These are phyloP conservation scores for Axinella damicornis DNA, from an alignment of 37 sponge, comb jelly and placozoan genomes.

Conservation along the genomic window DNA sequence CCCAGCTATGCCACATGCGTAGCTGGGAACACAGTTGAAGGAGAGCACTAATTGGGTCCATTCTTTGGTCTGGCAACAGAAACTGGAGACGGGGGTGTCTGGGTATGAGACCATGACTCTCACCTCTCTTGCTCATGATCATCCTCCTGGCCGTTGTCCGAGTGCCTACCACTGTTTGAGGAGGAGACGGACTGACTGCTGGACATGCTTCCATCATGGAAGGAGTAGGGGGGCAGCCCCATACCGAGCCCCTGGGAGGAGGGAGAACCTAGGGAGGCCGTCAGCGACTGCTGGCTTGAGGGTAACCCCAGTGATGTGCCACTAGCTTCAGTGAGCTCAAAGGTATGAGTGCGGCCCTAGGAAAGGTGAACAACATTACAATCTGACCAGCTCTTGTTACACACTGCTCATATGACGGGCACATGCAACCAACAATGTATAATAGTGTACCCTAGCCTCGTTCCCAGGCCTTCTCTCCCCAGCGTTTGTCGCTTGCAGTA, in stretches of 20 bases:
- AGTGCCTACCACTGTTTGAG: slow-evolving; percentile 48
- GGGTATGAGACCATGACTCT: not conserved
- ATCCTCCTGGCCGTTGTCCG: slow-evolving; percentile 43
- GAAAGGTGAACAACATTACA: no score
- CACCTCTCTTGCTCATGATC: not conserved
- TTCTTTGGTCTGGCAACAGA: no score
- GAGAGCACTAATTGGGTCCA: no score
- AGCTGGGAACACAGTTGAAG: no score
- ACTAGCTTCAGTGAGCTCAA: slow-evolving; percentile 26
- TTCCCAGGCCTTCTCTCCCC: no score
- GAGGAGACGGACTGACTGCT: slow-evolving; percentile 69
- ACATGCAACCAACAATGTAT: no score
- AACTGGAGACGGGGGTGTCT: not conserved
- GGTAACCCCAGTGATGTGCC: not conserved
- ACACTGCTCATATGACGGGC: no score
- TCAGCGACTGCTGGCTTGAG: no score
- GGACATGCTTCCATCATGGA: slow-evolving; percentile 58
- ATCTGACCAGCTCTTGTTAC: no score
- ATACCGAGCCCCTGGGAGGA: not conserved
- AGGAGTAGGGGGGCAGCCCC: slow-evolving; percentile 4
- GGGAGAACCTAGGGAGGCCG: slow-evolving; percentile 5
- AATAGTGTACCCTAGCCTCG: no score
- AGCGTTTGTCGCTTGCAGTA: no score
- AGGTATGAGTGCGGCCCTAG: slow-evolving; percentile 47
- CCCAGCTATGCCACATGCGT: no score